Percentiles rank a stretch among this genome's conserved stretches.
Evolutionary conservation across 2,797 vertebrate genomes (phyloP).

Genomic region (Paratrypauchen microcephalus): DNA sequence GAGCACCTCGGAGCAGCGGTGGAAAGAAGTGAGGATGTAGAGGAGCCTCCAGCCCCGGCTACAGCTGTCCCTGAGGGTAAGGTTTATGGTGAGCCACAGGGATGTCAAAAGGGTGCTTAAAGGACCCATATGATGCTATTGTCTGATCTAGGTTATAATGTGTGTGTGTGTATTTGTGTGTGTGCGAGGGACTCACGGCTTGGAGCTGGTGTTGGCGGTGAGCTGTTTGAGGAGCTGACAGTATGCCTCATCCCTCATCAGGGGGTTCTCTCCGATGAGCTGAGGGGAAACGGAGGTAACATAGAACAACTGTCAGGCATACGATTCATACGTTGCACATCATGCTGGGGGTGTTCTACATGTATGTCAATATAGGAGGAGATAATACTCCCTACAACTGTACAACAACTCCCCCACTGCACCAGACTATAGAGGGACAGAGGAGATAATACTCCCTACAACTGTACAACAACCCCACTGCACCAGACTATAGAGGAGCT

Average conservation of each 20-base stretch:
- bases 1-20: conserved; percentile 89
- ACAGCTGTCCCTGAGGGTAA: conserved; percentile 85
- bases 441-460: too few relatives aligned
- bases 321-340: too few relatives aligned
- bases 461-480: too few relatives aligned
- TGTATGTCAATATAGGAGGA: too few relatives aligned
- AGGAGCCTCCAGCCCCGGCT: conserved; percentile 94
- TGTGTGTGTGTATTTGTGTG: background rate
- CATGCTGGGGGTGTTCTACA: too few relatives aligned
- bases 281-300: conserved; percentile 52
- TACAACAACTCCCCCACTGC: too few relatives aligned
- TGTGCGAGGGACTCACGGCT: conserved; percentile 80
- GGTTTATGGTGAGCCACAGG: background rate
- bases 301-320: background rate
- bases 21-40: conserved; percentile 88
- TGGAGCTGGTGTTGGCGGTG: conserved; percentile 90
- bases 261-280: conserved; percentile 86
- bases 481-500: too few relatives aligned
- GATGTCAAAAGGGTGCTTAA: background rate
- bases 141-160: too few relatives aligned
- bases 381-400: too few relatives aligned
- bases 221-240: conserved; percentile 96
- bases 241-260: conserved; percentile 92
- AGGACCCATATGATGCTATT: background rate
- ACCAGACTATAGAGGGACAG: too few relatives aligned